phyloP scores from a whole-genome alignment of 2,113 vertebrate genomes.

The Alaudala cheleensis region DNA sequence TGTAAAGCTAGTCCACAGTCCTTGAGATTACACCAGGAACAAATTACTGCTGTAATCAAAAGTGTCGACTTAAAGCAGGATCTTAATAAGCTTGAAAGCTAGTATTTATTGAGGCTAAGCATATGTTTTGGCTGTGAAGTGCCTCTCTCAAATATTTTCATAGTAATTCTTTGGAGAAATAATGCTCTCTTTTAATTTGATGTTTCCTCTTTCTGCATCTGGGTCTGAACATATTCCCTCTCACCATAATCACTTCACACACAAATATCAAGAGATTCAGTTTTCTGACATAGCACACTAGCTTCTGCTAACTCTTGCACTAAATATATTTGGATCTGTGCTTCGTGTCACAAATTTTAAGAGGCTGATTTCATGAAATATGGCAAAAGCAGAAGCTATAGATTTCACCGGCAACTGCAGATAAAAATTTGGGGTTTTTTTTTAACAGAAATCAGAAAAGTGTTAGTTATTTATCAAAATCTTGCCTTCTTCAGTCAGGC shows the following conservation, averaged over 20 bases:
- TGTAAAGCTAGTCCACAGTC: background rate
- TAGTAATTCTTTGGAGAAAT: slow-evolving; percentile 38
- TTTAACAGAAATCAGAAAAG: background rate
- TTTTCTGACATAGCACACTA: slow-evolving; percentile 50
- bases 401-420: background rate
- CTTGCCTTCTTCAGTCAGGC: background rate
- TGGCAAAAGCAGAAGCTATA: background rate
- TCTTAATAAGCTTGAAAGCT: slow-evolving; percentile 6
- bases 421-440: background rate
- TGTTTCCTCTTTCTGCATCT: slow-evolving; percentile 40
- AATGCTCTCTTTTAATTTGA: slow-evolving; percentile 17
- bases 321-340: slow-evolving; percentile 35
- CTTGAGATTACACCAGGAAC: background rate
- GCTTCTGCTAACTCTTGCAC: slow-evolving; percentile 42
- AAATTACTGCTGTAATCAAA: slow-evolving; percentile 29
- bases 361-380: slow-evolving; percentile 23
- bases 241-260: slow-evolving; percentile 48
- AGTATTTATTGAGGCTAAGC: slow-evolving; percentile 18
- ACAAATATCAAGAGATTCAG: slow-evolving; percentile 56
- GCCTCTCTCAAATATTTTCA: slow-evolving; percentile 11
- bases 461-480: slow-evolving; percentile 1
- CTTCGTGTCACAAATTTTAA: slow-evolving; percentile 30
- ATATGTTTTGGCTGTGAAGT: slow-evolving; percentile 26
- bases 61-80: background rate
- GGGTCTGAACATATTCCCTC: slow-evolving; percentile 46